Evolutionary conservation across 2,113 vertebrate species (phyloP).

Genomic region (Coreoperca whiteheadi): DNA sequence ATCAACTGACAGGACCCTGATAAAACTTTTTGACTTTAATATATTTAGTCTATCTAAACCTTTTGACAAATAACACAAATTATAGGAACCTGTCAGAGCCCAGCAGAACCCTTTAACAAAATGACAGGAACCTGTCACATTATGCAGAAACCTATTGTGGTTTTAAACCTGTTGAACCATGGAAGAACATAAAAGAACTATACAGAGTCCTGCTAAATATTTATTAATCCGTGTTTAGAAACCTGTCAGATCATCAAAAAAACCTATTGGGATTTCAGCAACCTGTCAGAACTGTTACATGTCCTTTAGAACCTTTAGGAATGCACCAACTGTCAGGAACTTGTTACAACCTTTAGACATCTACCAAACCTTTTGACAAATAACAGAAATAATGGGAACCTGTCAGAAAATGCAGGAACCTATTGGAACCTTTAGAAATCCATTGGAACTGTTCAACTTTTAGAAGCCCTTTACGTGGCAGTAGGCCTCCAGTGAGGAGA

Average conservation of each 20-base stretch:
- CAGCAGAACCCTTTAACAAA: neutral
- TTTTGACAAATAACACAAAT: neutral
- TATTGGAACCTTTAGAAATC: neutral
- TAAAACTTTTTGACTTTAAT: neutral
- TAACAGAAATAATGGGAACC: neutral
- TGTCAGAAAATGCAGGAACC: constrained; percentile 13
- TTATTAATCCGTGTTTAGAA: neutral
- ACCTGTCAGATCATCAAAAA: neutral
- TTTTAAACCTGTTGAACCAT: neutral
- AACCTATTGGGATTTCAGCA: neutral
- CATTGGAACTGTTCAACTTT: constrained; percentile 35
- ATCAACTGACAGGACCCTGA: neutral
- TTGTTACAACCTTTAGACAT: neutral
- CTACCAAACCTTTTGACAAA: neutral
- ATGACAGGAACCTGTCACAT: neutral
- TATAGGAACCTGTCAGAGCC: neutral
- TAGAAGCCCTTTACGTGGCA: constrained; percentile 96
- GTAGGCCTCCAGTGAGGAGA: constrained; percentile 98
- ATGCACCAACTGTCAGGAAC: neutral
- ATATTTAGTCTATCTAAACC: too few relatives aligned
- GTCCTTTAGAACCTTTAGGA: neutral
- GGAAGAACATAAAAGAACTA: neutral
- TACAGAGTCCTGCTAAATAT: neutral
- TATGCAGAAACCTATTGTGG: neutral
- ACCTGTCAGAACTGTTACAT: neutral